phyloP scores from a whole-genome alignment of 2,113 vertebrate genomes.

The Vulpes lagopus region DNA sequence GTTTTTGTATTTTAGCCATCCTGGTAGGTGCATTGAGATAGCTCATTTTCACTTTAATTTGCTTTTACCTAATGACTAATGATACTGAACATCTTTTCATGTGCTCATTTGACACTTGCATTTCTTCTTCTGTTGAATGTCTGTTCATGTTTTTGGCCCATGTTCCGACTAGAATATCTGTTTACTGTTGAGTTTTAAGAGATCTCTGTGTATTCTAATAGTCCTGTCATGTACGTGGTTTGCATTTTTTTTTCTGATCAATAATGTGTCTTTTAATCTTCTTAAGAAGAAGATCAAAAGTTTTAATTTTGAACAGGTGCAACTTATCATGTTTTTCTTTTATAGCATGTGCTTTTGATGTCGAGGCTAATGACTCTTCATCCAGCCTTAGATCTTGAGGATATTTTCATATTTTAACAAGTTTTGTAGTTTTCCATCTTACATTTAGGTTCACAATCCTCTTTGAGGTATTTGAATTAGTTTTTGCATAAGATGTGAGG shows the following conservation, averaged over 20 bases:
- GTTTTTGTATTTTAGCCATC: background rate
- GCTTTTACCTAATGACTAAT: background rate
- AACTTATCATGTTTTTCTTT: background rate
- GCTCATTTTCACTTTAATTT: background rate
- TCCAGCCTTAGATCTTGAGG: background rate
- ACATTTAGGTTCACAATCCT: background rate
- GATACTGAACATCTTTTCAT: background rate
- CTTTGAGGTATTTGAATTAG: background rate
- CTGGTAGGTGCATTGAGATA: background rate
- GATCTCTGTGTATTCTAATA: background rate
- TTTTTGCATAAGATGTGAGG: background rate
- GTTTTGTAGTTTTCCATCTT: background rate
- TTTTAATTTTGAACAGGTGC: background rate
- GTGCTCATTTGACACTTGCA: background rate
- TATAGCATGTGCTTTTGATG: background rate
- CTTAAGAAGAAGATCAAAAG: background rate
- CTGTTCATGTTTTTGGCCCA: background rate
- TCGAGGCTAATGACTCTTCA: background rate
- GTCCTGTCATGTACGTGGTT: background rate
- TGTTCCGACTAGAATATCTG: background rate
- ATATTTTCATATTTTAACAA: background rate
- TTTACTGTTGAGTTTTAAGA: background rate
- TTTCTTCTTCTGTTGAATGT: constrained; percentile 8
- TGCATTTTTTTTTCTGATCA: background rate
- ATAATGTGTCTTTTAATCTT: background rate